A percentile compares a stretch with the other conserved stretches of the same genome.
Conservation (phyloP, 1,140 invertebrate species). For the Drosophila aff. region DNA sequence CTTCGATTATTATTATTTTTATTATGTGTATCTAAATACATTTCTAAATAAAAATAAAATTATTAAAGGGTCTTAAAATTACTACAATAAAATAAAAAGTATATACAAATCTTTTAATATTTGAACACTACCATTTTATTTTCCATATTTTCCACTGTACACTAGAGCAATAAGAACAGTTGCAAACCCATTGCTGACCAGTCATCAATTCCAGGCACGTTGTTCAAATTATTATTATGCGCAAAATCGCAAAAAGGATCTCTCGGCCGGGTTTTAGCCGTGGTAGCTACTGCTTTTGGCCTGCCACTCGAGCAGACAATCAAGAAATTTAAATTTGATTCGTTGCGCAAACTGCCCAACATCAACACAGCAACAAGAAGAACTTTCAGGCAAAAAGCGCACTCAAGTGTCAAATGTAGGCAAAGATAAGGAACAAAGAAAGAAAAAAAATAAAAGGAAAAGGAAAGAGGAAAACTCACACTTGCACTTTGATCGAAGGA, state of each 20-base stretch:
- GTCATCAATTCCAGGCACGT: constrained; percentile 79
- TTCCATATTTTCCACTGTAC: constrained; percentile 4
- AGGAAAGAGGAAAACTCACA: constrained; percentile 46
- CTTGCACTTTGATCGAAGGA: constrained; percentile 66
- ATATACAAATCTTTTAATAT: background rate
- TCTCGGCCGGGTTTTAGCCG: constrained; percentile 20
- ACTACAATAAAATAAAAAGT: background rate
- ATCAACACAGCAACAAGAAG: constrained; percentile 45
- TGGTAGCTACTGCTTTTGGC: constrained; percentile 53
- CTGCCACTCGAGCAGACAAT: constrained; percentile 81
- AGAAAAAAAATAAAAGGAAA: background rate
- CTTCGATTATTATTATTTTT: too few species aligned
- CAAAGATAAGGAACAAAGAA: constrained; percentile 32
- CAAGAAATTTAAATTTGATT: constrained; percentile 84
- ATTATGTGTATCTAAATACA: background rate
- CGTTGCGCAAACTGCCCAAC: constrained; percentile 77
- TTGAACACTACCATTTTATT: background rate
- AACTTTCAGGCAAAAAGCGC: constrained; percentile 46
- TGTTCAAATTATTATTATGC: constrained; percentile 83
- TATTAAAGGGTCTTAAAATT: background rate
- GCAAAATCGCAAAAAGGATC: constrained; percentile 82
- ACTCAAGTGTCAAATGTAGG: constrained; percentile 81
- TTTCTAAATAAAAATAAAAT: too few species aligned
- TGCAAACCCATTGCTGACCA: constrained; percentile 60
- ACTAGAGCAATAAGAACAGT: constrained; percentile 36